Evolutionary conservation across 2,797 vertebrate genomes (phyloP).

Genomic region (Urocyon cinereoargenteus): DNA sequence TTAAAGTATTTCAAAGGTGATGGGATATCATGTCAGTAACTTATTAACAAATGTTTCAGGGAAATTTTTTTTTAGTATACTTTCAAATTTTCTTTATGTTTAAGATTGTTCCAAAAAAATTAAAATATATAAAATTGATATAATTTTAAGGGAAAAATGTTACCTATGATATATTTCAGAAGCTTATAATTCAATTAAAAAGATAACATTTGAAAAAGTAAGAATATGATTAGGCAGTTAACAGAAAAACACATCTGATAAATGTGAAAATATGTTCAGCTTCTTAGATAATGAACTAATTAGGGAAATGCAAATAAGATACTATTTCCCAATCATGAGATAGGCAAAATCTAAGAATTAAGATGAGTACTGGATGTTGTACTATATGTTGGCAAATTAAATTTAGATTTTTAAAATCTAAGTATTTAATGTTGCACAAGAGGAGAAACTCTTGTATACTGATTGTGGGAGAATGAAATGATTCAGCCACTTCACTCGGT

Average conservation of each 20-base stretch:
- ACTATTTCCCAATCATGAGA: background rate
- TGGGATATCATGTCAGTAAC: background rate
- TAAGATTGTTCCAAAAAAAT: background rate
- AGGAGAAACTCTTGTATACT: background rate
- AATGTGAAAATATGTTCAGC: background rate
- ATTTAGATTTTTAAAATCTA: background rate
- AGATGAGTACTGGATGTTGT: background rate
- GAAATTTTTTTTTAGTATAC: background rate
- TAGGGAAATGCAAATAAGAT: background rate
- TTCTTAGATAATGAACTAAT: background rate
- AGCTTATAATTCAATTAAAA: background rate
- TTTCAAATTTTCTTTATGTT: slow-evolving; percentile 33
- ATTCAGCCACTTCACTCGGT: background rate
- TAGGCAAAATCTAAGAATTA: background rate
- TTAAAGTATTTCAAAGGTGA: background rate
- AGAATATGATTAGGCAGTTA: background rate
- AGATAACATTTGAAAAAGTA: background rate
- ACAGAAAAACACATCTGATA: background rate
- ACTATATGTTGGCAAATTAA: too few relatives aligned
- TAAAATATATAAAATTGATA: background rate
- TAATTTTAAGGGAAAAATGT: background rate
- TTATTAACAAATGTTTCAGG: slow-evolving; percentile 5
- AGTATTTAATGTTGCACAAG: background rate
- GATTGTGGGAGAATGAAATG: slow-evolving; percentile 6
- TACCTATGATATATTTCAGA: background rate